phyloP scores from a whole-genome alignment of 2,113 vertebrate genomes.

The Eretmochelys imbricata region DNA sequence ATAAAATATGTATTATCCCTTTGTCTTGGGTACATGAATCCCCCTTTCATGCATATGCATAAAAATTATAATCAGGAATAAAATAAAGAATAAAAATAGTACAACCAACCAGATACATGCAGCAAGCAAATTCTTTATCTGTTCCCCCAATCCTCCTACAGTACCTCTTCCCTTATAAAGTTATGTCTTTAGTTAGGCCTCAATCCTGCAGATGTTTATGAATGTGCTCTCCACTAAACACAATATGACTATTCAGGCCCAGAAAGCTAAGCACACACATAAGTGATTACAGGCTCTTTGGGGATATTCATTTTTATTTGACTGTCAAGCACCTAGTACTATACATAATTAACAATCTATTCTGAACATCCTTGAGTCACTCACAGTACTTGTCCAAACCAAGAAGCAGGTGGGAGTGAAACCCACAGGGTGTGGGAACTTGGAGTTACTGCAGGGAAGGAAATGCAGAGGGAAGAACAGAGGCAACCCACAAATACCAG shows the following conservation, averaged over 20 bases:
- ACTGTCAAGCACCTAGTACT: not conserved
- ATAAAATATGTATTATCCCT: not conserved
- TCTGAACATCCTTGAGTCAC: not conserved
- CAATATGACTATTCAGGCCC: not conserved
- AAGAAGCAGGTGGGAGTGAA: not conserved
- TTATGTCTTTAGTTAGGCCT: not conserved
- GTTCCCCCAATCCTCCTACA: not conserved
- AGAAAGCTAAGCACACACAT: not conserved
- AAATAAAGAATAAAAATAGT: not conserved
- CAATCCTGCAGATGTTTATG: not conserved
- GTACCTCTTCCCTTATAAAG: not conserved
- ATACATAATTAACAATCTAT: not conserved
- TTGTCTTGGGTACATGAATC: not conserved
- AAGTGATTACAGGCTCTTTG: not conserved
- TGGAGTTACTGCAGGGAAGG: not conserved
- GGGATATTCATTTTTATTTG: not conserved
- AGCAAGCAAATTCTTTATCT: not conserved
- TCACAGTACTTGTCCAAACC: not conserved
- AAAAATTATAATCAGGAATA: not conserved
- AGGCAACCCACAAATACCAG: conserved; percentile 19
- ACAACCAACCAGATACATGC: fast-evolving
- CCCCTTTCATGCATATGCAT: not conserved
- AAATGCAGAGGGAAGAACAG: conserved; percentile 25
- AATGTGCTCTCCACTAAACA: not conserved
- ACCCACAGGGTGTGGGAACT: not conserved